Percentiles rank a stretch among this genome's conserved stretches.
phyloP scores from a whole-genome alignment of 64 coral and sea anemone genomes.

The Porites australiensis region DNA sequence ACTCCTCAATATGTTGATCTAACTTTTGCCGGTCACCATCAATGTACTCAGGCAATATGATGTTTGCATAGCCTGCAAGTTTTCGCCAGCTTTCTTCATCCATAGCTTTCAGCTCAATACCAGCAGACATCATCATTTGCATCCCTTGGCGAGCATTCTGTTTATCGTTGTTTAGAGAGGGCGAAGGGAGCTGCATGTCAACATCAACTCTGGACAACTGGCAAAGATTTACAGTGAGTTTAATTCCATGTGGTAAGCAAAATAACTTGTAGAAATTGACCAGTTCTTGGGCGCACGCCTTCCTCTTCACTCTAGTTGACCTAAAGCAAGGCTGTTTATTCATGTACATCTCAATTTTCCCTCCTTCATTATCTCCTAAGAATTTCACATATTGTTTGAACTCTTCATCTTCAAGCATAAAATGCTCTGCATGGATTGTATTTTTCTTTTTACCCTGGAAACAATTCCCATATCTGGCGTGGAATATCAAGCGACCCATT shows the following conservation, averaged over 20 bases:
- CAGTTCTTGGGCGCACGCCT: constrained; percentile 6
- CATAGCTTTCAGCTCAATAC: constrained; percentile 16
- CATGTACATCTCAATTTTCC: constrained; percentile 24
- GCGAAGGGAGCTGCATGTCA: background rate
- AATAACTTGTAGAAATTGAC: constrained; percentile 22
- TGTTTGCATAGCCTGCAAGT: constrained; percentile 6
- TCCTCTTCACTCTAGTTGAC: constrained; percentile 4
- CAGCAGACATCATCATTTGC: background rate
- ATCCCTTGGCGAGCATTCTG: background rate
- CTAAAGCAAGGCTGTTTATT: constrained; percentile 38
- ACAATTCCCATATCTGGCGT: constrained; percentile 44
- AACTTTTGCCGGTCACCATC: constrained; percentile 8
- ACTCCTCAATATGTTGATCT: background rate
- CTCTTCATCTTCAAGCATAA: constrained; percentile 19
- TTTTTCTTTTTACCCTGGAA: background rate
- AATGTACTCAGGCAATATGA: constrained; percentile 2
- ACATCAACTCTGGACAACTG: constrained; percentile 41
- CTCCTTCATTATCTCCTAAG: constrained; percentile 12
- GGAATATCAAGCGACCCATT: constrained; percentile 12
- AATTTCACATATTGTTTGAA: constrained; percentile 21
- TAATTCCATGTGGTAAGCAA: background rate
- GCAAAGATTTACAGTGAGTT: constrained; percentile 9
- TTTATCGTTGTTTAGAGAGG: background rate
- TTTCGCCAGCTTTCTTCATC: background rate
- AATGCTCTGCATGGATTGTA: constrained; percentile 42